Percentiles rank a stretch among this genome's conserved stretches.
Conservation (phyloP, 2,113 vertebrate species). For the Halichoeres trimaculatus region DNA sequence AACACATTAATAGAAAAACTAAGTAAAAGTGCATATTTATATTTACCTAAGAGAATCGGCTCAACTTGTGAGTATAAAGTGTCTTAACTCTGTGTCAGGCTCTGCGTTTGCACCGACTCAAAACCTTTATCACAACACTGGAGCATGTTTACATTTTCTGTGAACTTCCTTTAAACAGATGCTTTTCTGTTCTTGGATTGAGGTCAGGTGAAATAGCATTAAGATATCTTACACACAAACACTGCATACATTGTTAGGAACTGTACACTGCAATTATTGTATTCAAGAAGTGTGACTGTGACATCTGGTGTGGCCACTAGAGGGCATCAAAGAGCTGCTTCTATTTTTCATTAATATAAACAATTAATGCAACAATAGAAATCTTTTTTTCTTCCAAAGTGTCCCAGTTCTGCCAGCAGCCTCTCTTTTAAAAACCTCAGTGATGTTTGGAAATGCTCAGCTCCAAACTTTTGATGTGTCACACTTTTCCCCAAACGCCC, state of each 20-base stretch:
- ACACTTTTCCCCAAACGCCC: slow-evolving; percentile 9
- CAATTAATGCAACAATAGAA: slow-evolving; percentile 38
- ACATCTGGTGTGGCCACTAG: slow-evolving; percentile 24
- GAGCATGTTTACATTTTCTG: background rate
- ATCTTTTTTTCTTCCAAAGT: background rate
- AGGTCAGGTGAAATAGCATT: slow-evolving; percentile 8
- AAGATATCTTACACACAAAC: slow-evolving; percentile 6
- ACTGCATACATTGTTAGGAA: background rate
- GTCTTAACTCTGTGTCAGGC: no score
- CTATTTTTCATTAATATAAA: slow-evolving; percentile 14
- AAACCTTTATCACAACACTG: background rate
- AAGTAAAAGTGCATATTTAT: no score
- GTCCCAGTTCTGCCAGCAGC: slow-evolving; percentile 57
- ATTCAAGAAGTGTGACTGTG: background rate
- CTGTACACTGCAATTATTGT: background rate
- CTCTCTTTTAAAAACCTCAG: slow-evolving; percentile 26
- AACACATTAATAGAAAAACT: no score
- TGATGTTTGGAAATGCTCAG: slow-evolving; percentile 30
- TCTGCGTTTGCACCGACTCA: background rate
- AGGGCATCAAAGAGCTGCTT: slow-evolving; percentile 33
- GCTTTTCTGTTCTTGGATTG: background rate
- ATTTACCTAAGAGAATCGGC: no score
- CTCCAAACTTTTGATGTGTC: slow-evolving; percentile 40
- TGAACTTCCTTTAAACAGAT: background rate
- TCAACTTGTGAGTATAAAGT: no score